These are phyloP conservation scores for Slavum lentiscoides DNA, from an alignment of 2,888 invertebrate genomes.

Conservation along the genomic window DNA sequence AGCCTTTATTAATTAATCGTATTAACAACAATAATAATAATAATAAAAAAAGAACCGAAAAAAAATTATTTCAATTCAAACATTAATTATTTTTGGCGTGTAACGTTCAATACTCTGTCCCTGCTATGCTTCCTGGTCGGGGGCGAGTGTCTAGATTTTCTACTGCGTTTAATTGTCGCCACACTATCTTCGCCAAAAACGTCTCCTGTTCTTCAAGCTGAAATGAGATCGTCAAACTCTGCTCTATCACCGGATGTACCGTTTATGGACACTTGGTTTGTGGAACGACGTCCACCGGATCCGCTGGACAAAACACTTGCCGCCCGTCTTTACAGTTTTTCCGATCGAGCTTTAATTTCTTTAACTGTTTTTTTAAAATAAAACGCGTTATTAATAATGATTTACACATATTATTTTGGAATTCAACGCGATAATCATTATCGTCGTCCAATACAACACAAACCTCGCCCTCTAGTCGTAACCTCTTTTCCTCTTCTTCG, in stretches of 20 bases:
- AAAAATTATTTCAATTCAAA: conserved; percentile 4
- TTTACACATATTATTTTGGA: not conserved
- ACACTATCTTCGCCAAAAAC: conserved; percentile 90
- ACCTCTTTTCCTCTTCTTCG: conserved; percentile 87
- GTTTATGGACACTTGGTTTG: conserved; percentile 49
- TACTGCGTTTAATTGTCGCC: conserved; percentile 83
- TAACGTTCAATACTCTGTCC: conserved; percentile 60
- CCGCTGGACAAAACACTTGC: conserved; percentile 53
- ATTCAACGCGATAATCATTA: not conserved
- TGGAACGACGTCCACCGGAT: conserved; percentile 10
- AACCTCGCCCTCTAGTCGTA: conserved; percentile 84
- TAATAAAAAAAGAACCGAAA: too few species aligned
- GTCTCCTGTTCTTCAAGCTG: conserved; percentile 89
- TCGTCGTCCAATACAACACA: not conserved
- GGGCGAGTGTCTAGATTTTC: conserved; percentile 70
- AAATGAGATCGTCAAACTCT: conserved; percentile 95
- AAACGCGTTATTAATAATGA: conserved; percentile 11
- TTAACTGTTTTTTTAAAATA: conserved; percentile 64
- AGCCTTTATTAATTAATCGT: conserved; percentile 6
- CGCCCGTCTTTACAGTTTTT: conserved; percentile 76
- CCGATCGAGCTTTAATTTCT: conserved; percentile 83
- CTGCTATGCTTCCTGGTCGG: conserved; percentile 72
- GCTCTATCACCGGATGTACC: conserved; percentile 60
- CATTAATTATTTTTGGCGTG: conserved; percentile 47
- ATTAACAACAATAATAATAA: conserved; percentile 20